These are phyloP conservation scores for Conger conger DNA, from an alignment of 2,113 vertebrate species.

Conservation along the genomic window DNA sequence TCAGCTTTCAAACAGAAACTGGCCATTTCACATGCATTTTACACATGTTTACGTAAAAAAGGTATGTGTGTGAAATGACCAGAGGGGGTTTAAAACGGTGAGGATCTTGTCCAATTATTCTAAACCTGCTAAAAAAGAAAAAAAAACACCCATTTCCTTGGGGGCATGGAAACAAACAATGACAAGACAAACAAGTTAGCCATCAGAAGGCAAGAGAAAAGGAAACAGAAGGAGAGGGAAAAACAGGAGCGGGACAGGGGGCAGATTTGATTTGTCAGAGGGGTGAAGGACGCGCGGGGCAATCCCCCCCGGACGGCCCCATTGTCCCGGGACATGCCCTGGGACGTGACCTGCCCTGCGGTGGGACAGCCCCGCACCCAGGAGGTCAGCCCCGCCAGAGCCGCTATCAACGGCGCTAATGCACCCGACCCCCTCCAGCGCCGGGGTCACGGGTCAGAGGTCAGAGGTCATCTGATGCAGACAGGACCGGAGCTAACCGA, in stretches of 20 bases:
- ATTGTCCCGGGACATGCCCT: slow-evolving; percentile 46
- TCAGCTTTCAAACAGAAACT: too few species aligned
- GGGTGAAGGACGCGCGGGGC: background rate
- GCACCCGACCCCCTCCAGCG: slow-evolving; percentile 37
- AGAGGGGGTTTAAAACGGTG: background rate
- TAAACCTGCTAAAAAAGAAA: background rate
- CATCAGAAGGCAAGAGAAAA: background rate
- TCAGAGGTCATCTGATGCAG: slow-evolving; percentile 53
- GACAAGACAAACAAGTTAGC: background rate
- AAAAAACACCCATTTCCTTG: background rate
- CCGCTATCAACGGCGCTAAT: slow-evolving; percentile 65
- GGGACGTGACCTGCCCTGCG: slow-evolving; percentile 52
- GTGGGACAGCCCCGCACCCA: slow-evolving; percentile 54
- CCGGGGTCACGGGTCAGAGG: slow-evolving; percentile 55
- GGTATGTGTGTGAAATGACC: background rate
- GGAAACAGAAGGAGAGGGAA: slow-evolving; percentile 22
- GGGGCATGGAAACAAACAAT: background rate
- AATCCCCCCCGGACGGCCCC: slow-evolving; percentile 40
- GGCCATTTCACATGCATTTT: too few species aligned
- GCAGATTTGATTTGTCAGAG: background rate
- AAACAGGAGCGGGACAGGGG: background rate
- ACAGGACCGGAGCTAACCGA: slow-evolving; percentile 31
- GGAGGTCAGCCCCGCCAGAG: slow-evolving; percentile 55
- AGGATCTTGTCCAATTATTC: background rate
- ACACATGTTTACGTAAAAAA: background rate